Conservation (phyloP, 2,888 invertebrate species). For the Saturnia pavonia region DNA sequence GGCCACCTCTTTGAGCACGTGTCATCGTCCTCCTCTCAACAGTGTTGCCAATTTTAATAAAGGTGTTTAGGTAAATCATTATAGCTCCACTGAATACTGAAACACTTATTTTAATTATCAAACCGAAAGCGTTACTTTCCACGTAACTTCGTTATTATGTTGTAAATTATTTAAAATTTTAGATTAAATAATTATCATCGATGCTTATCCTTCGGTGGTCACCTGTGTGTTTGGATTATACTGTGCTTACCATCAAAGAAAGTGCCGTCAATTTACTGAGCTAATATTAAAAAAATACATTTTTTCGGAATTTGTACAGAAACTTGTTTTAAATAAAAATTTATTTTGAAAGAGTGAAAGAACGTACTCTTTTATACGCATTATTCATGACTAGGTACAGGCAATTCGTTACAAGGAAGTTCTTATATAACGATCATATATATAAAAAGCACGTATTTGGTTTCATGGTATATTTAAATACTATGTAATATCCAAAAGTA, state of each 20-base stretch:
- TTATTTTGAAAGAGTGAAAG: background rate
- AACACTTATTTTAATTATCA: background rate
- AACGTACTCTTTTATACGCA: background rate
- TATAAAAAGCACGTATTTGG: background rate
- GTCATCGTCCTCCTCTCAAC: constrained; percentile 55
- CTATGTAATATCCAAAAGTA: no score
- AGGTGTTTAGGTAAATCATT: constrained; percentile 25
- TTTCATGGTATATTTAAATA: background rate
- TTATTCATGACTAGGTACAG: background rate
- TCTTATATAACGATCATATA: no score
- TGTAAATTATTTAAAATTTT: no score
- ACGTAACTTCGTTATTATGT: no score
- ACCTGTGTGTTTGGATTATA: no score
- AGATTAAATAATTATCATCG: no score
- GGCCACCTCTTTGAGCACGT: constrained; percentile 61
- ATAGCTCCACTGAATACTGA: constrained; percentile 27
- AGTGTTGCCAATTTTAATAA: constrained; percentile 43
- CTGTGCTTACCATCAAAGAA: no score
- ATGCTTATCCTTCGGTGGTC: no score
- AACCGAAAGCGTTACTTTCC: background rate
- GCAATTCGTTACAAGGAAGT: background rate
- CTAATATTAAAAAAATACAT: no score
- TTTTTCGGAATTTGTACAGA: no score
- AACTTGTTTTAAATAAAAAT: no score
- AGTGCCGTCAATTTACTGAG: no score